Evolutionary conservation across 2,113 vertebrate genomes (phyloP).

Genomic region (Colius striatus): DNA sequence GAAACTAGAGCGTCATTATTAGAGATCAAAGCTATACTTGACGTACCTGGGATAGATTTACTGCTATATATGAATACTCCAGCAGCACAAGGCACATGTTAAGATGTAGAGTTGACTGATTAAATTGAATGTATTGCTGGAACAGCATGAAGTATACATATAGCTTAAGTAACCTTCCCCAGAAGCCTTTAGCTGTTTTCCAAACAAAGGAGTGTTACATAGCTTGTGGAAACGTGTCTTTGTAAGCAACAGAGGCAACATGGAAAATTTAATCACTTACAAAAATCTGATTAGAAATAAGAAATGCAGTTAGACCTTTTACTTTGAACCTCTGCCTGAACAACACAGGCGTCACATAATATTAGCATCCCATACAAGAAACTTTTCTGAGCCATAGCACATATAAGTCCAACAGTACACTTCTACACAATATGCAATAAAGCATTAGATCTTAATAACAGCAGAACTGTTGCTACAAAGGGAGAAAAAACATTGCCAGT

Average conservation of each 20-base stretch:
- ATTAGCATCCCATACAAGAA: background rate
- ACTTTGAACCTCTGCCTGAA: background rate
- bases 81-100: background rate
- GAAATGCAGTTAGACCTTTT: background rate
- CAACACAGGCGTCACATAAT: background rate
- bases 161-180: background rate
- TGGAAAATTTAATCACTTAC: background rate
- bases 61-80: slow-evolving; percentile 7
- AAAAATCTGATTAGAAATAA: background rate
- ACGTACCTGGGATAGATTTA: slow-evolving; percentile 14
- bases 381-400: background rate
- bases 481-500: background rate
- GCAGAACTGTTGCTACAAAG: background rate
- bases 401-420: background rate
- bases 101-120: background rate
- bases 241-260: background rate
- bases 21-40: slow-evolving; percentile 34
- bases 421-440: background rate
- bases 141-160: background rate
- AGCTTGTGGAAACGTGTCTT: background rate
- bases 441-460: background rate
- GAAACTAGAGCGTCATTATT: slow-evolving; percentile 23
- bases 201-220: background rate
- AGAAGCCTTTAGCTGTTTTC: background rate
- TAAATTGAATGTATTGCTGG: background rate